A percentile compares a stretch with the other conserved stretches of the same genome.
phyloP scores from a whole-genome alignment of 2,797 vertebrate species.

The Amazona ochrocephala region DNA sequence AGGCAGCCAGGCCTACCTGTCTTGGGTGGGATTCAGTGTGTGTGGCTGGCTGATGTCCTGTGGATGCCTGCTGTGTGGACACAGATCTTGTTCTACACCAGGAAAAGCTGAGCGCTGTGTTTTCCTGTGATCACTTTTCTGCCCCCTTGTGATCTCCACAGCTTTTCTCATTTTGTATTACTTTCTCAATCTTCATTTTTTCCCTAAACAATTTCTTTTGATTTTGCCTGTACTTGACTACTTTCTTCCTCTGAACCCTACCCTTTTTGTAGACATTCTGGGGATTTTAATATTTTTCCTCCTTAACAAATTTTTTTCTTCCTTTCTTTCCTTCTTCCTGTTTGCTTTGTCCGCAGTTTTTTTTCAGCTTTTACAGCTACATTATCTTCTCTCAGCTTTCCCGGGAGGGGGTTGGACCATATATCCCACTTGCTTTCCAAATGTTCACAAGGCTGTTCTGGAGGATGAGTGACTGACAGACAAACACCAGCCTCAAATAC shows the following conservation, averaged over 20 bases:
- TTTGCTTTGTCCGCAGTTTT: not conserved
- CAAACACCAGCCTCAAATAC: conserved; percentile 52
- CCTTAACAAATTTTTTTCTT: not conserved
- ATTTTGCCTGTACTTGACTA: not conserved
- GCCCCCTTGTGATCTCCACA: not conserved
- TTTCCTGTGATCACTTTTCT: not conserved
- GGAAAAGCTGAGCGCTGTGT: not conserved
- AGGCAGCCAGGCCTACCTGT: too few species aligned
- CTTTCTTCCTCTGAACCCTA: not conserved
- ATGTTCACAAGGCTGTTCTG: conserved; percentile 24
- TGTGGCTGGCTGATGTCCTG: not conserved
- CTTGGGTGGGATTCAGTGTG: not conserved
- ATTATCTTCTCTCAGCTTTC: not conserved
- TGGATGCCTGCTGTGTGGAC: rapidly evolving
- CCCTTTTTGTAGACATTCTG: not conserved
- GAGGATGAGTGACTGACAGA: conserved; percentile 56
- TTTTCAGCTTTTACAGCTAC: not conserved
- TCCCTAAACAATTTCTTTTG: not conserved
- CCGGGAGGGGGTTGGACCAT: not conserved
- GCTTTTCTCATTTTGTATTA: not conserved
- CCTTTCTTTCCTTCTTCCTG: not conserved
- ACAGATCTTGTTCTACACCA: not conserved
- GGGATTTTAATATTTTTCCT: not conserved
- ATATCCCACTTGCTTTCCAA: conserved; percentile 54
- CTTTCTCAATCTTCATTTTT: not conserved